Base-by-base conservation (phyloP, 64 coral and sea anemone species). In the Montipora capricornis region DNA sequence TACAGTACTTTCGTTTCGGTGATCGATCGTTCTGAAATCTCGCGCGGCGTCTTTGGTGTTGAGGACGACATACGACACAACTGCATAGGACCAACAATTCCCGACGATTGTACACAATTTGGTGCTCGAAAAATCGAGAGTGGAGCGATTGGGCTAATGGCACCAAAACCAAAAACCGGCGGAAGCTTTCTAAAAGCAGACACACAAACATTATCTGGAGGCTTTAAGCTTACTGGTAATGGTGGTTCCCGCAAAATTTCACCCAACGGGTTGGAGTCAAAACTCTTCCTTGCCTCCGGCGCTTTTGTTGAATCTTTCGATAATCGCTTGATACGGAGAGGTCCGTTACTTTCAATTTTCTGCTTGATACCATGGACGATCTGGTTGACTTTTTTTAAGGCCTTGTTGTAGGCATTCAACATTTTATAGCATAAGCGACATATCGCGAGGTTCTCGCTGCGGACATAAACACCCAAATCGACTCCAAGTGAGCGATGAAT, bases 401-500 rank as follows among this genome's bases (percentile, higher is more conserved):
- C 68, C 16, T 70, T 70, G 68, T 70, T 70, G 68, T 70, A 70
- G 14, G 68, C 68, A 70, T 70, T 70, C 68, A 70, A 70, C 68
- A 70, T 70, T 3, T 70, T 70, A 70, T 70, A 70, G 2, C 68
- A 70, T 1, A 10, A 70, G 68, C 68, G 68, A 70, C 68, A 70
- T 70, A 70, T 70, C 20, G 16, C 8, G 15, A 70, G 16, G 16
- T 1, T 70, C 16, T 62, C 15, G 60, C 60, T 62, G 15, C 60
- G 0, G 68, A 70, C 15, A 13, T 70, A 70, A 70, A 70, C 68
- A 14, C 6, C 0, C 68, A 70, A 14, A 70, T 70, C 68, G 68
- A 70, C 68, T 70, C 68, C 68, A 70, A 70, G 68, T 70, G 68
- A 15, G 68, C 68, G 68, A 70, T 70, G 68, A 70, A 70, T 62